These are phyloP conservation scores for Metallyticus violacea DNA, from an alignment of 2,888 invertebrate genomes.

Conservation along the genomic window DNA sequence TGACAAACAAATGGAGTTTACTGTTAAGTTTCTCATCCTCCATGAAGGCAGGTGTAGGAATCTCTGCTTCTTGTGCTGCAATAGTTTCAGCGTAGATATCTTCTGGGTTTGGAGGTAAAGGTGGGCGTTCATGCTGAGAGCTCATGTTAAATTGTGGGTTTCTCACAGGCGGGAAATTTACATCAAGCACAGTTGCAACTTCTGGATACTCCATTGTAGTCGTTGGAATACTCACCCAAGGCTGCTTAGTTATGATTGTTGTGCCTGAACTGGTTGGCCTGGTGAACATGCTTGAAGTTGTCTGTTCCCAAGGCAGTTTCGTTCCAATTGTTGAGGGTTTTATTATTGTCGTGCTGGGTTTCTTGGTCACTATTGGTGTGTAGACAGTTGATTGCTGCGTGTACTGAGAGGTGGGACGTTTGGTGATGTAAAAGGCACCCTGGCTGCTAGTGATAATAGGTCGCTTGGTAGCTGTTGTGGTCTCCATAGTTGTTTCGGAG, in stretches of 20 bases:
- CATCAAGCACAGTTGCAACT: slow-evolving; percentile 46
- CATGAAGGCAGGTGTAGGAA: slow-evolving; percentile 72
- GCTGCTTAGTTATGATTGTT: slow-evolving; percentile 1
- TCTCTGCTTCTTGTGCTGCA: slow-evolving; percentile 48
- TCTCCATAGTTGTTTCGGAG: slow-evolving; percentile 27
- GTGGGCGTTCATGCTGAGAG: slow-evolving; percentile 46
- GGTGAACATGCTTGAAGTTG: neutral
- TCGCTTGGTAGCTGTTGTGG: slow-evolving; percentile 15
- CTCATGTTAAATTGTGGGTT: slow-evolving; percentile 79
- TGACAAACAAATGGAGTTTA: slow-evolving; percentile 78
- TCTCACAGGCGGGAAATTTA: slow-evolving; percentile 81
- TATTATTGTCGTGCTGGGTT: neutral
- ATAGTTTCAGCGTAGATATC: slow-evolving; percentile 42
- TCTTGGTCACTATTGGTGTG: neutral
- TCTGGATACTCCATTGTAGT: neutral
- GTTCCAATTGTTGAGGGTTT: neutral
- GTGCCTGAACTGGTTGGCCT: neutral
- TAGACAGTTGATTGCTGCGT: neutral
- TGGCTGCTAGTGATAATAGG: slow-evolving; percentile 7
- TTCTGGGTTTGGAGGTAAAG: slow-evolving; percentile 48
- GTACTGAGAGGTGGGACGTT: neutral
- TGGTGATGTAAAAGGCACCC: neutral
- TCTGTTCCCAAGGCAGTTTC: neutral
- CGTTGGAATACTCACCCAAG: neutral
- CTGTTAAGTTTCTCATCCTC: slow-evolving; percentile 74